Evolutionary conservation across 2,888 invertebrate genomes (phyloP).

Genomic region (Chloroclystis v-ata): DNA sequence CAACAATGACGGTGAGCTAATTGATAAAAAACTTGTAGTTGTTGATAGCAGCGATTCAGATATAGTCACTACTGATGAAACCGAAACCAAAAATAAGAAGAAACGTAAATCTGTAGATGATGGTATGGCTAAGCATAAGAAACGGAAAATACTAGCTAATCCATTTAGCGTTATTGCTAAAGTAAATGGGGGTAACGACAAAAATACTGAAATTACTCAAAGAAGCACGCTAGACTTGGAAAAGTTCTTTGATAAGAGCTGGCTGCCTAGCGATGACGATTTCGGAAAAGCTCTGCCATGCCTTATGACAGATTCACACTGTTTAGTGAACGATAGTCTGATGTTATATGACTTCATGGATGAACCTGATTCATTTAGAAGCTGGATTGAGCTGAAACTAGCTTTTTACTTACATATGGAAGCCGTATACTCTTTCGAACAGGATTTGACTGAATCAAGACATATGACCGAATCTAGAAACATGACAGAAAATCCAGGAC

Average conservation of each 20-base stretch:
- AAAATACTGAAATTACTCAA: not conserved
- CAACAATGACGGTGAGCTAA: conserved; percentile 45
- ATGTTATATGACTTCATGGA: conserved; percentile 51
- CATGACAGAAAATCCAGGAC: not conserved
- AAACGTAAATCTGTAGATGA: conserved; percentile 9
- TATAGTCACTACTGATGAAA: conserved; percentile 20
- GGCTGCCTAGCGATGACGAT: conserved; percentile 53
- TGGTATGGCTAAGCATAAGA: conserved; percentile 32
- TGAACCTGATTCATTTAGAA: conserved; percentile 29
- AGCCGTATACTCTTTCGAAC: conserved; percentile 8
- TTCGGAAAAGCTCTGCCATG: conserved; percentile 58
- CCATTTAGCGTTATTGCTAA: conserved; percentile 42
- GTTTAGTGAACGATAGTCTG: conserved; percentile 43
- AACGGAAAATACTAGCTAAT: conserved; percentile 42
- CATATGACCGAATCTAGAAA: not conserved
- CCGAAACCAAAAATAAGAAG: conserved; percentile 33
- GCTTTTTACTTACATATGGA: conserved; percentile 49
- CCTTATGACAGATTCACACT: conserved; percentile 29
- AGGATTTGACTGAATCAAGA: conserved; percentile 6
- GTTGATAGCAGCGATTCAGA: conserved; percentile 60
- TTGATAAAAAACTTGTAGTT: conserved; percentile 48
- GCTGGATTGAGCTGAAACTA: conserved; percentile 47
- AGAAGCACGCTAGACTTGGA: conserved; percentile 22
- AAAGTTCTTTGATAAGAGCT: conserved; percentile 41
- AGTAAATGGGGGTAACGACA: conserved; percentile 4